Base-by-base conservation (phyloP, 2,888 invertebrate species). In the Microctonus hyperodae region DNA sequence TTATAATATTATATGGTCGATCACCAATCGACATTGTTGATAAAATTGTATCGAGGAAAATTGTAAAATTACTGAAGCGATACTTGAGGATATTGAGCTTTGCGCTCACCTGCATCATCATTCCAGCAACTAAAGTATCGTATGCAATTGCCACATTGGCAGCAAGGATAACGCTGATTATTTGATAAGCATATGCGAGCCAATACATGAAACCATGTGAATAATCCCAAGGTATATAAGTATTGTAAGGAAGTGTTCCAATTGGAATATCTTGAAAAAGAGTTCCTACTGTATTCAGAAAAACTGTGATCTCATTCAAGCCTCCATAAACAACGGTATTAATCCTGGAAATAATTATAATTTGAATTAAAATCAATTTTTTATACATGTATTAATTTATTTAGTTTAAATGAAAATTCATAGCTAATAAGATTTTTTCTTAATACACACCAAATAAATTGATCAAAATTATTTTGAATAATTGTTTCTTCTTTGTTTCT, bases 41-140 rank as follows among this genome's bases (percentile, higher is more conserved):
- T n/a, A 9, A 11, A 58, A 5, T 13, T n/a, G 16, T n/a, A 48
- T 44, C 16, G 20, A 20, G 56, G 33, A 28, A 23, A 37, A 44
- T 23, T 51, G 25, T 28, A 6, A 67, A 51, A 33, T 67, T 63
- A 0, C 31, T 10, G 20, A 67, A 40, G 16, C 63, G 67, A 40
- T 67, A 51, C 13, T 67, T 67, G 6, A 67, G 44, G 20, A 67
- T 63, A 20, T 67, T 40, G 20, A 67, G 28, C 33, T 67, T 67
- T 10, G 63, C 67, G 20, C 40, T 51, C 9, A 67, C 23, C 48
- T 63, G 63, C 53, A 67, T 53, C 58, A 63, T 62, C 44, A 67
- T 44, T 2, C 57, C 67, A 11, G 67, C 63, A n/a, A 67, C 58
- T 20, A 63, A 28, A 23, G 63, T 67, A 22, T 63, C 67, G 13